Evolutionary conservation across 2,113 vertebrate genomes (phyloP).

Genomic region (Smithornis capensis): DNA sequence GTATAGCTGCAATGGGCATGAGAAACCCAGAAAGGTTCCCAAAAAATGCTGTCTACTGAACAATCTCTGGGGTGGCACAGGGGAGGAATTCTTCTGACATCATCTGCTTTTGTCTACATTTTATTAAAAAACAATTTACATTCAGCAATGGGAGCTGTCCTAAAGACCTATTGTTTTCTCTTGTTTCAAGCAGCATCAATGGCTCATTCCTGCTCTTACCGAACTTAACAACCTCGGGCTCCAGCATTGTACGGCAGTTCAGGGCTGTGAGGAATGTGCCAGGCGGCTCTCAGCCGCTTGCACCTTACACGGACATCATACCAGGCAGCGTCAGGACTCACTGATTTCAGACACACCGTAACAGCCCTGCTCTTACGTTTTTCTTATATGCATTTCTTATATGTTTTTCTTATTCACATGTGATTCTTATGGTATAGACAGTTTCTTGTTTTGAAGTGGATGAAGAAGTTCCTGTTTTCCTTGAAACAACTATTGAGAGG

Average conservation of each 20-base stretch:
- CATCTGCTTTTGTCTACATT: conserved; percentile 50
- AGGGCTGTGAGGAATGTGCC: conserved; percentile 26
- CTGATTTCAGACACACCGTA: not conserved
- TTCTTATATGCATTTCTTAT: not conserved
- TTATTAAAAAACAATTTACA: conserved; percentile 65
- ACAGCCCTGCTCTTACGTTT: conserved; percentile 32
- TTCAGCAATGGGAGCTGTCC: conserved; percentile 56
- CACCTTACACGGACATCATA: not conserved
- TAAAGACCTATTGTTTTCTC: conserved; percentile 57
- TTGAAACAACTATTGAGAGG: not conserved
- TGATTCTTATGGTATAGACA: not conserved
- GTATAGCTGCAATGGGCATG: not conserved
- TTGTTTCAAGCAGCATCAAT: conserved; percentile 67
- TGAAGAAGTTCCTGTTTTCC: not conserved
- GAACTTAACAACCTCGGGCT: conserved; percentile 59
- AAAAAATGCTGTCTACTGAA: not conserved
- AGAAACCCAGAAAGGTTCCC: not conserved
- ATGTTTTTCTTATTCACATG: no score
- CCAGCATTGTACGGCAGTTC: conserved; percentile 7
- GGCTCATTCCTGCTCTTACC: conserved; percentile 55
- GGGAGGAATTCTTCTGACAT: conserved; percentile 41
- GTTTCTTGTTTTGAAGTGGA: not conserved
- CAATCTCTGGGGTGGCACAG: conserved; percentile 44
- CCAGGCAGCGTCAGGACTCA: not conserved
- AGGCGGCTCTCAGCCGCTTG: conserved; percentile 3